These are phyloP conservation scores for Hippotragus niger DNA, from an alignment of 2,113 vertebrate genomes.

Conservation along the genomic window DNA sequence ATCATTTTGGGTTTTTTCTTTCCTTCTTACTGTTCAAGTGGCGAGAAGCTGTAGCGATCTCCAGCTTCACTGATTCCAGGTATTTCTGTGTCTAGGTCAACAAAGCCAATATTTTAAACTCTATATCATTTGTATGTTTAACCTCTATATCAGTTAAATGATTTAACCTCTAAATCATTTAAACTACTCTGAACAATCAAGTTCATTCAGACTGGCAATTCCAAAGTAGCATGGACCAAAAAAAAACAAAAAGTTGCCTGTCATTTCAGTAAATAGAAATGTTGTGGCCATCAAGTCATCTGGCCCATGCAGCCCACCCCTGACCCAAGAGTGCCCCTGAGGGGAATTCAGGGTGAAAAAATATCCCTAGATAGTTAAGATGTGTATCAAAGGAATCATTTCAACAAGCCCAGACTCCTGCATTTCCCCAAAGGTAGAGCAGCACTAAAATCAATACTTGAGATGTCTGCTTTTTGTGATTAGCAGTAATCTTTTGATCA, in stretches of 20 bases:
- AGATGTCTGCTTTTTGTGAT: neutral
- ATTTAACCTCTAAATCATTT: neutral
- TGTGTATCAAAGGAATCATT: neutral
- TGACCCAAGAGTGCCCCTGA: neutral
- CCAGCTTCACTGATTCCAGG: neutral
- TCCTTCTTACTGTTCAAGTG: neutral
- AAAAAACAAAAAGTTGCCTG: neutral
- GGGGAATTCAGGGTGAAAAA: neutral
- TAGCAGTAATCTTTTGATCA: neutral
- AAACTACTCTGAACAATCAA: neutral
- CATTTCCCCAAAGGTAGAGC: neutral
- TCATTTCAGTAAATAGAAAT: neutral
- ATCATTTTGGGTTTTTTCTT: neutral
- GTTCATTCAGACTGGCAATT: neutral
- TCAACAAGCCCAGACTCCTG: neutral
- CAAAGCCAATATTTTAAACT: conserved; percentile 12
- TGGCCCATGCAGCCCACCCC: neutral
- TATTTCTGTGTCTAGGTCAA: neutral
- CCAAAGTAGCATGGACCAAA: neutral
- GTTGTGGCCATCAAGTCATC: neutral
- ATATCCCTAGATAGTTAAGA: neutral
- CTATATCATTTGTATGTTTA: neutral
- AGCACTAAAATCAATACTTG: neutral
- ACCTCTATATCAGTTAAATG: neutral
- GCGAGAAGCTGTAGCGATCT: neutral